Base-by-base conservation (phyloP, 2,888 invertebrate genomes). In the Cephonodes hylas region DNA sequence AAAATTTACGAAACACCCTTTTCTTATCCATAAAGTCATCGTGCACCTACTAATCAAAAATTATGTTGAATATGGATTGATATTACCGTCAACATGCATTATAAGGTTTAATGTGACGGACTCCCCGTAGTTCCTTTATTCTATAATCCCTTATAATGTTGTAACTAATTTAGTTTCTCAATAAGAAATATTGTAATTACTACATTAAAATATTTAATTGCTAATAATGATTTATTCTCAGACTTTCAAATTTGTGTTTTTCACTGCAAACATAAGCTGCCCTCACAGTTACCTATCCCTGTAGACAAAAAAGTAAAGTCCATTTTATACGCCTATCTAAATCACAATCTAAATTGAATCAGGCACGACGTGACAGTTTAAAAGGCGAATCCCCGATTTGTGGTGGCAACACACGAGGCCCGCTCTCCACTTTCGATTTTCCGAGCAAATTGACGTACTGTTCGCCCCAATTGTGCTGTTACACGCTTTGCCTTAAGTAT, bases 281-380 rank as follows among this genome's bases (percentile, higher is more conserved):
- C 15, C 6, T 18, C 44, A 22, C 13, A 45, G 22, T 22, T 45
- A 6, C 27, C 4, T 10, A 10, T 27, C 15, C 53, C 6, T 10
- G 8, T 31, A 7, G 25, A 53, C 31, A 58, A 58, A 58, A 42
- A 58, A 58, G 10, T 44, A 44, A n/a, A 27, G 58, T 58, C 44
- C 44, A 25, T 58, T 27, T 58, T 44, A 58, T 44, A 13, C 27
- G 58, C 44, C 58, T 67, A 69, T 69, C 69, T 62, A 6, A 62
- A 57, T 60, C 56, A 57, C 64, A 57, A 69, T 67, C 65, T 65
- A 65, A 69, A 70, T 70, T 63, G 65, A 69, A 70, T 71, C 65
- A 62, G 64, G 59, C 58, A 27, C 42, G 42, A 44, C 44, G 44
- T 58, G 58, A 42, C 58, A 27, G 58, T 58, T 58, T 42, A 44